Conservation (phyloP, 2,888 invertebrate species). For the Euphydryas editha region DNA sequence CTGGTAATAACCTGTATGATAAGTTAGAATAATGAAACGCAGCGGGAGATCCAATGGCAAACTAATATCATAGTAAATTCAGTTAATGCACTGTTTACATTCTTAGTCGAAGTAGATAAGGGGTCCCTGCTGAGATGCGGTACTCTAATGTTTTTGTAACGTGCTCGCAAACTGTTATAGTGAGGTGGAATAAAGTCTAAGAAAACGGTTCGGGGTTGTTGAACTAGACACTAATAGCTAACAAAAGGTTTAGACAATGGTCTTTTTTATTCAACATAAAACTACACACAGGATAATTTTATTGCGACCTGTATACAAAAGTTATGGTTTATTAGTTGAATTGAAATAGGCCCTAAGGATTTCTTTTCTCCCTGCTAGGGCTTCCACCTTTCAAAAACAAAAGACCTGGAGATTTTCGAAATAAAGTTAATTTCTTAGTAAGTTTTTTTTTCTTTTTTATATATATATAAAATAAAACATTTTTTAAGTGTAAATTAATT, state of each 20-base stretch:
- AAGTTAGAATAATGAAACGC: neutral
- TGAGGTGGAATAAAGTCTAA: constrained; percentile 41
- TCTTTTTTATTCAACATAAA: constrained; percentile 14
- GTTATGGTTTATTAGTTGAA: too few relatives aligned
- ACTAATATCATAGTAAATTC: constrained; percentile 18
- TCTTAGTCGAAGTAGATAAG: constrained; percentile 33
- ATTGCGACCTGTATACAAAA: too few relatives aligned
- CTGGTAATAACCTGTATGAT: neutral
- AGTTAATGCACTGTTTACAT: constrained; percentile 19
- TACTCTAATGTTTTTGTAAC: constrained; percentile 44
- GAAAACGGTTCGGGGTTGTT: constrained; percentile 24
- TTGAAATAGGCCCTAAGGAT: too few relatives aligned
- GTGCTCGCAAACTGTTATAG: constrained; percentile 56
- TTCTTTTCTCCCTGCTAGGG: too few relatives aligned
- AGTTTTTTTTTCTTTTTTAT: too few relatives aligned
- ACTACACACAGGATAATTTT: neutral
- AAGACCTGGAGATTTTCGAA: too few relatives aligned
- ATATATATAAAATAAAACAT: too few relatives aligned
- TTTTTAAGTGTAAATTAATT: too few relatives aligned
- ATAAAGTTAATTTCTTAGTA: too few relatives aligned
- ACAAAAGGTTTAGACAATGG: constrained; percentile 15
- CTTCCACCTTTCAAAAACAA: too few relatives aligned
- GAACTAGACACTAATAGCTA: constrained; percentile 18
- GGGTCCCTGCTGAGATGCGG: constrained; percentile 52
- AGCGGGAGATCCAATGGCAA: constrained; percentile 15